Evolutionary conservation across 2,113 vertebrate genomes (phyloP).

Genomic region (Gymnorhina tibicen): DNA sequence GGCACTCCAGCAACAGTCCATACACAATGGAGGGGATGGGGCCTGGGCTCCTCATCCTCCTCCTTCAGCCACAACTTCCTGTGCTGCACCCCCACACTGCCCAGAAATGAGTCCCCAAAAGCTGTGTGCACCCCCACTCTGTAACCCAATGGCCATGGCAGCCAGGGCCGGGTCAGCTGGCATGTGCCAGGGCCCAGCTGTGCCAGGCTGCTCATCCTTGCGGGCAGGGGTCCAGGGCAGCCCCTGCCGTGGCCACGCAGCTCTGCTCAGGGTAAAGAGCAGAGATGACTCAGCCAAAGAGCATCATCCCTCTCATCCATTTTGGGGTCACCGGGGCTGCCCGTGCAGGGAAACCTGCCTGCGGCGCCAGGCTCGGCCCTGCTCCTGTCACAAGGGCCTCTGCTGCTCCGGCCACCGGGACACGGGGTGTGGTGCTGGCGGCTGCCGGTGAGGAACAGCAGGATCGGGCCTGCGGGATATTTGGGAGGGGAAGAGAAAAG

Average conservation of each 20-base stretch:
- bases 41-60: not conserved
- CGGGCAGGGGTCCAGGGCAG: fast-evolving
- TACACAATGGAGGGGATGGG: fast-evolving
- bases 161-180: fast-evolving
- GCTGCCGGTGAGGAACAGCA: not conserved
- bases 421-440: fast-evolving
- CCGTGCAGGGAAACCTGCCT: not conserved
- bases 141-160: not conserved
- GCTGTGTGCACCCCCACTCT: fast-evolving
- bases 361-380: fast-evolving
- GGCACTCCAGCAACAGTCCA: not conserved
- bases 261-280: not conserved
- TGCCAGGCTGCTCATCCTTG: fast-evolving
- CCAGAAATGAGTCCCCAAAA: not conserved
- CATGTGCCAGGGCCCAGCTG: fast-evolving
- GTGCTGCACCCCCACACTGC: fast-evolving
- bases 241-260: fast-evolving
- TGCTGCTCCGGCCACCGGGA: fast-evolving
- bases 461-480: not conserved
- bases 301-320: not conserved
- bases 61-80: not conserved
- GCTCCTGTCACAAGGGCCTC: not conserved
- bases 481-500: not conserved
- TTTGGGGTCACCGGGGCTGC: not conserved
- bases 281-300: slow-evolving; percentile 38